A percentile compares a stretch with the other conserved stretches of the same genome.
phyloP scores from a whole-genome alignment of 2,113 vertebrate genomes.

The Anolis carolinensis region DNA sequence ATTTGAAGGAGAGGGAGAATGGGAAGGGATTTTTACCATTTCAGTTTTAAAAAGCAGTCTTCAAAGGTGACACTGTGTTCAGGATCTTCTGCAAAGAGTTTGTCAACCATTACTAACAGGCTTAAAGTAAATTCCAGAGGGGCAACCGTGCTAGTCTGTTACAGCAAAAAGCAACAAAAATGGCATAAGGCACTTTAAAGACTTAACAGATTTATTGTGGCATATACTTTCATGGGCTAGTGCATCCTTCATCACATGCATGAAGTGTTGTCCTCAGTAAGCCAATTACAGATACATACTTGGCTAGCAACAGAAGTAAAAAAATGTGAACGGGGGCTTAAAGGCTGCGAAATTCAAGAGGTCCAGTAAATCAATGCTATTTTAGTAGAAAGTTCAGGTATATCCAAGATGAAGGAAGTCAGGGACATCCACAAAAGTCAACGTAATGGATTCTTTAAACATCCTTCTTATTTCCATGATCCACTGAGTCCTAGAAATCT shows the following conservation, averaged over 20 bases:
- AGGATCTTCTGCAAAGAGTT: not conserved
- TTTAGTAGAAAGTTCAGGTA: not conserved
- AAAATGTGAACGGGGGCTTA: not conserved
- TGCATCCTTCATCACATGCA: not conserved
- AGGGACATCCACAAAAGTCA: not conserved
- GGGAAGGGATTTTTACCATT: not conserved
- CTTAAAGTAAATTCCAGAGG: not conserved
- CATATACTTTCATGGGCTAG: not conserved
- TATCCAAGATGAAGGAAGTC: not conserved
- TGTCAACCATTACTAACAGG: not conserved
- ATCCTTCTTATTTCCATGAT: not conserved
- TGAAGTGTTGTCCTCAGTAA: not conserved
- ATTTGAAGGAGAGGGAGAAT: not conserved
- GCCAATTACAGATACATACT: not conserved
- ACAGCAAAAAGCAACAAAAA: not conserved
- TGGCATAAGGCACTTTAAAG: not conserved
- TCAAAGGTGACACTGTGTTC: constrained; percentile 14
- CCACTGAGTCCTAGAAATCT: not conserved
- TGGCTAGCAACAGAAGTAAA: not conserved
- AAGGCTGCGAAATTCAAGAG: not conserved
- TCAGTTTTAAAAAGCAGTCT: not conserved
- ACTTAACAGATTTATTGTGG: not conserved
- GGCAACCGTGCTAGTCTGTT: not conserved
- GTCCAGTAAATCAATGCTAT: not conserved
- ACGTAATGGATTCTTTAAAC: too few species aligned